These are phyloP conservation scores for Glyptemys insculpta DNA, from an alignment of 2,797 vertebrate genomes.

Conservation along the genomic window DNA sequence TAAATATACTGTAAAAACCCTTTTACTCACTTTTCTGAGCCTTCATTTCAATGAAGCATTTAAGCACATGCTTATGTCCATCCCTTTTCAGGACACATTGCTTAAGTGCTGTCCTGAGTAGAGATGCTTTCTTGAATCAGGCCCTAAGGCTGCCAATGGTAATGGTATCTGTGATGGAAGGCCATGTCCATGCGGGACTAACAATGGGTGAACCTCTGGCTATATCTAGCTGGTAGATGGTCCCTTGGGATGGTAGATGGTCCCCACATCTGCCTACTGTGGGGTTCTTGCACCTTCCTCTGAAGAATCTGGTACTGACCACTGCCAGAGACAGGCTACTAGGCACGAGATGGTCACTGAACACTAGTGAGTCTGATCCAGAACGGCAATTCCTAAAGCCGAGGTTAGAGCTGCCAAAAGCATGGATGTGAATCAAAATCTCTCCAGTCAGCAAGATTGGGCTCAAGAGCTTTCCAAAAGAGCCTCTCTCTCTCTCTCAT, in stretches of 20 bases:
- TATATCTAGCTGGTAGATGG: not conserved
- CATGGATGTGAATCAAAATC: not conserved
- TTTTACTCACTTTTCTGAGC: not conserved
- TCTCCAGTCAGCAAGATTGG: not conserved
- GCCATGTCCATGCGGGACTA: not conserved
- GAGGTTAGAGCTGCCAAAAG: not conserved
- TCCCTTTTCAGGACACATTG: accelerated
- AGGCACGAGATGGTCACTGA: not conserved
- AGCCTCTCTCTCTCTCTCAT: not conserved
- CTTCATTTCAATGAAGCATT: not conserved
- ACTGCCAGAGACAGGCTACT: not conserved
- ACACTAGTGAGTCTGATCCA: not conserved
- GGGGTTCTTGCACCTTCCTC: not conserved
- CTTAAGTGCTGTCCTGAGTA: not conserved
- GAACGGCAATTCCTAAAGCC: not conserved
- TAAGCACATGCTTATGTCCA: not conserved
- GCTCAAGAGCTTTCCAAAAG: not conserved
- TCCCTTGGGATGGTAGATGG: not conserved
- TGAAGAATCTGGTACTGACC: not conserved
- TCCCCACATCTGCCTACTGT: not conserved
- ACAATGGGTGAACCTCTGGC: not conserved
- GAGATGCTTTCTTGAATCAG: not conserved
- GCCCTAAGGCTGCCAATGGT: not conserved
- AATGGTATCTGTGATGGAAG: not conserved
- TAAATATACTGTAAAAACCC: not conserved